Evolutionary conservation across 2,797 vertebrate genomes (phyloP), one percentile per base, ranked within the genome.

Genomic region (Galagoides demidoff): DNA sequence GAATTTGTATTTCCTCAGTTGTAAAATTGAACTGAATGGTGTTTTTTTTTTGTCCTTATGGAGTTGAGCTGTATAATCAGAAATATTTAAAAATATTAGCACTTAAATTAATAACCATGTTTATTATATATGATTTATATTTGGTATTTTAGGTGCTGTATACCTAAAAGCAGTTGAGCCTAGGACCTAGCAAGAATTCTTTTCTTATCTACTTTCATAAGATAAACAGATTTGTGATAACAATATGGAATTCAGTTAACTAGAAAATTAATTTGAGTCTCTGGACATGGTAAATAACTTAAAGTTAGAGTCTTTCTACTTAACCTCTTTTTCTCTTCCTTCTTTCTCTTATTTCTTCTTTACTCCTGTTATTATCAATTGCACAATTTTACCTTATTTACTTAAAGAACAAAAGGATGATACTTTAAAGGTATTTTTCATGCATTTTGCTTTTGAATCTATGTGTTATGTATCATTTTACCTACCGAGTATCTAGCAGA

Each of bases 401-500:
- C 61, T 77, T 92, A 43, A 45, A 63, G 39, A 78, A 92, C 20
- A 73, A 73, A 92, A 91, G 37, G 34, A 92, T 90, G 27, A 59
- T 5, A 23, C 17, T 81, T 95, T 77, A 64, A 68, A 90, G 70
- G 14, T 79, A 82, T 92, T 94, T 94, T 76, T 90, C 14, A 61
- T 70, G 19, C 91, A 74, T 94, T 96, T 90, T 95, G 39, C 17
- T 74, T 95, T 93, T 66, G 2, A 87, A 64, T 90, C 23, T 64
- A 2, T 86, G 39, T 74, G 96, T 76, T 93, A 73, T 85, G 90
- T 20, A 79, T 85, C 22, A 34, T 79, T 23, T 3, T 81, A 59
- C 12, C 9, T 5, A 22, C 37, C 2, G 82, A 89, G 37, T 27
- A 55, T 55, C 23, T 64, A 85, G 9, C 37, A 83, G 39, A 74